A percentile compares a stretch with the other conserved stretches of the same genome.
phyloP scores from a whole-genome alignment of 2,797 vertebrate species.

The Sebastiscus tertius region DNA sequence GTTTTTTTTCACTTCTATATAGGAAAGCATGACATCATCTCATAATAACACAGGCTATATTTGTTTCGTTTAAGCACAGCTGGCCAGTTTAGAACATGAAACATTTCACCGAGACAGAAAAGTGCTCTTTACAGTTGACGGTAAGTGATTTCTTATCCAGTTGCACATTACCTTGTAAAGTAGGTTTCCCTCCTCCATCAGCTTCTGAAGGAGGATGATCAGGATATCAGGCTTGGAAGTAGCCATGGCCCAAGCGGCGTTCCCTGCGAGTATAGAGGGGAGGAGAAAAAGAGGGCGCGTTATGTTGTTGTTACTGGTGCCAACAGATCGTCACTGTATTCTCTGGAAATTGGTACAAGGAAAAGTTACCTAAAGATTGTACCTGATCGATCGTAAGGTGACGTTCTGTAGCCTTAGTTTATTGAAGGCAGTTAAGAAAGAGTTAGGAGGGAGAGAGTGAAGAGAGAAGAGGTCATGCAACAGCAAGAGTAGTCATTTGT shows the following conservation, averaged over 20 bases:
- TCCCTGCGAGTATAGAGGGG: constrained; percentile 81
- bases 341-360: constrained; percentile 76
- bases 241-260: constrained; percentile 99
- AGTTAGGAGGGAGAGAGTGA: constrained; percentile 72
- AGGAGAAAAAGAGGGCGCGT: constrained; percentile 15
- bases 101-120: neutral
- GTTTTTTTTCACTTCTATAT: neutral
- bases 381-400: constrained; percentile 91
- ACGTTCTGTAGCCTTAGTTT: constrained; percentile 88
- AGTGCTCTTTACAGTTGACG: neutral
- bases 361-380: constrained; percentile 90
- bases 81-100: neutral
- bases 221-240: constrained; percentile 99
- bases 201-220: constrained; percentile 97
- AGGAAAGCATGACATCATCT: constrained; percentile 5
- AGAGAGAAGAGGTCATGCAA: constrained; percentile 51
- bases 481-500: constrained; percentile 46
- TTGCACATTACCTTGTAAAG: constrained; percentile 90
- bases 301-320: constrained; percentile 2
- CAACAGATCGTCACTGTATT: constrained; percentile 51
- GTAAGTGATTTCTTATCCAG: neutral
- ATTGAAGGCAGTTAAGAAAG: constrained; percentile 81
- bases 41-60: neutral
- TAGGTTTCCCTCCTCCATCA: constrained; percentile 98
- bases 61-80: neutral